Percentiles rank a stretch among this genome's conserved stretches.
Evolutionary conservation across 2,113 vertebrate species (phyloP).

Genomic region (Aldabrachelys gigantea): DNA sequence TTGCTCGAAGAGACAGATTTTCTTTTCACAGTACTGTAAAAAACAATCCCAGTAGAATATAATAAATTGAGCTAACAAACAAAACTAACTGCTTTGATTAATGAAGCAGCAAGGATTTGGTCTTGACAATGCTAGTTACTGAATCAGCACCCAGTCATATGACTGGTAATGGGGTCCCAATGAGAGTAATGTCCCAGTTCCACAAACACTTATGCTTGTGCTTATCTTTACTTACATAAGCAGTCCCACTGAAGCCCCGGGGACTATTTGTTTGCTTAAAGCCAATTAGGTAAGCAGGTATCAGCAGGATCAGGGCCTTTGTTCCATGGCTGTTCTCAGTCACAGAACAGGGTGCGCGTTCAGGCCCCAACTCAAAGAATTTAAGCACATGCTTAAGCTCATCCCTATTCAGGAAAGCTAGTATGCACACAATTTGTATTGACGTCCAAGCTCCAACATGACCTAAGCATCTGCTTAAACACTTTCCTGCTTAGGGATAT

Average conservation of each 20-base stretch:
- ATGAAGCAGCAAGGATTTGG: neutral
- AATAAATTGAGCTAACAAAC: conserved; percentile 44
- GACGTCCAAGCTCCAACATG: neutral
- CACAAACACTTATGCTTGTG: neutral
- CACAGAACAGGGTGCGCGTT: neutral
- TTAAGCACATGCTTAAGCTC: neutral
- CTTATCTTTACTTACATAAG: neutral
- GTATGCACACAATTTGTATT: neutral
- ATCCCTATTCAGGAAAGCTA: neutral
- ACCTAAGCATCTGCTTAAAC: neutral
- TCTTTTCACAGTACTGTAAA: conserved; percentile 64
- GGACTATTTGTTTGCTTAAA: neutral
- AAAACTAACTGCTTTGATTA: conserved; percentile 29
- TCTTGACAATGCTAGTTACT: neutral
- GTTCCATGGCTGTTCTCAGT: neutral
- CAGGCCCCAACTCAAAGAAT: neutral
- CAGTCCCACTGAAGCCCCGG: neutral
- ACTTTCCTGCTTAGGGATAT: neutral
- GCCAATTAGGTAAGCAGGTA: neutral
- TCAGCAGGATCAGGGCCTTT: neutral
- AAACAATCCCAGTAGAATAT: conserved; percentile 52
- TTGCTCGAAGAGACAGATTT: conserved; percentile 63
- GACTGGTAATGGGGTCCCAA: neutral
- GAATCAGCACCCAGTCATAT: neutral
- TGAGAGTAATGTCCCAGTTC: neutral